These are phyloP conservation scores for Oostethus manadensis DNA, from an alignment of 2,113 vertebrate genomes.

Conservation along the genomic window DNA sequence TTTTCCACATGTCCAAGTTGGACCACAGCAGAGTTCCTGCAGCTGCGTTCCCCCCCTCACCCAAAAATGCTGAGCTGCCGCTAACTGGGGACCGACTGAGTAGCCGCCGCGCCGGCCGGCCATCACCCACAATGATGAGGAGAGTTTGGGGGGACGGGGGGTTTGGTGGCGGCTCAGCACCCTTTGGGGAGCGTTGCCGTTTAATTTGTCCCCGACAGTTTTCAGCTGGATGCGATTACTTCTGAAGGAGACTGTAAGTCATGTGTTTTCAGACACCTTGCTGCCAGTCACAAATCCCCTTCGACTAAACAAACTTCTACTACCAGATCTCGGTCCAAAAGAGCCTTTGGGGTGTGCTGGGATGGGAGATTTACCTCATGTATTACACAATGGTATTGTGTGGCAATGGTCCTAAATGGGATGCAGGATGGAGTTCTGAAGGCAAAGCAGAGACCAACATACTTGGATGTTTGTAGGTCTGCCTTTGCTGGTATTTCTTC, in stretches of 20 bases:
- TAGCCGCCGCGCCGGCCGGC: constrained; percentile 41
- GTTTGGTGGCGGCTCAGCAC: constrained; percentile 20
- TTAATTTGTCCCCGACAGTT: constrained; percentile 9
- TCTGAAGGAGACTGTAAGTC: constrained; percentile 3
- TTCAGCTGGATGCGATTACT: constrained; percentile 5
- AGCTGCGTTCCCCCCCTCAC: constrained; percentile 28
- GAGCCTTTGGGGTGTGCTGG: too few relatives aligned
- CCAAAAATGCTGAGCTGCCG: constrained; percentile 44
- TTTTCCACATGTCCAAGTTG: constrained; percentile 39
- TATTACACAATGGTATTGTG: too few relatives aligned
- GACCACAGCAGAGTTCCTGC: constrained; percentile 38
- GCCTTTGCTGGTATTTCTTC: too few relatives aligned
- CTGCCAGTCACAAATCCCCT: too few relatives aligned
- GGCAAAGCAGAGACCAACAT: too few relatives aligned
- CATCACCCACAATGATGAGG: constrained; percentile 37
- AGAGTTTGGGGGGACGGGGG: constrained; percentile 38
- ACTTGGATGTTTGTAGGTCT: too few relatives aligned
- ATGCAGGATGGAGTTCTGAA: too few relatives aligned
- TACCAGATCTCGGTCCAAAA: too few relatives aligned
- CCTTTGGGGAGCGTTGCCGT: constrained; percentile 10
- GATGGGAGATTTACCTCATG: too few relatives aligned
- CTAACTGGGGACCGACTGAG: constrained; percentile 50
- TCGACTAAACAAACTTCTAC: too few relatives aligned
- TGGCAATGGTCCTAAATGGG: too few relatives aligned
- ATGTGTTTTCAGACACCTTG: not conserved